Evolutionary conservation across 2,113 vertebrate species (phyloP), one percentile per base, ranked within the genome.

Genomic region (Mesoclemmys tuberculata): DNA sequence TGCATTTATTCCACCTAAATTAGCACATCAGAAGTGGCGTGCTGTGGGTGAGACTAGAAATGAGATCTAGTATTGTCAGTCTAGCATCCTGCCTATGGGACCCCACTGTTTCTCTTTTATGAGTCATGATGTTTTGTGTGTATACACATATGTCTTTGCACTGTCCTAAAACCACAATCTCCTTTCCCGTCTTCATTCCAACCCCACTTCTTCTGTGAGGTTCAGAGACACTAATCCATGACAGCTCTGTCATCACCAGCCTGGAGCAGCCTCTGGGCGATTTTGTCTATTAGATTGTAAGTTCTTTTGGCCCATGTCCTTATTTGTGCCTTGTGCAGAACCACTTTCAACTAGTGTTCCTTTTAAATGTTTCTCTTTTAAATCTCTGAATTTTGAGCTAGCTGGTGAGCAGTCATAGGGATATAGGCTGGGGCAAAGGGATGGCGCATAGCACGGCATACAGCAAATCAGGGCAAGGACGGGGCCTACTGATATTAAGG

Each of bases 211-310:
- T 55, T n/a, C 55, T 13, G 8, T 4, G 5, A 54, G 48, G 29
- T 10, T 26, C 2, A 46, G 2, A 3, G 29, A 19, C 22, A 12
- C 11, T 44, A 14, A 41, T 29, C 68, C 29, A 38, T 1, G 21
- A 6, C 27, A 13, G 1, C 12, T 21, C 35, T 38, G 1, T 2
- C 41, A 54, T 22, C 26, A 3, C 41, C 51, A 19, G 22, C 5
- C 10, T 24, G 1, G 13, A 29, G 64, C 41, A 16, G 5, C 41
- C 41, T 46, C 44, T 46, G 74, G 26, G 74, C 41, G 11, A 77
- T 46, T 46, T 44, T 41, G 41, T 16, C 74, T 71, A 8, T 71
- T 38, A 18, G 18, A 38, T 10, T 21, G 64, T 22, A 38, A 77
- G 13, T 26, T 77, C 41, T 41, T 41, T 5, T 75, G 38, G 71